These are phyloP conservation scores for Phylloscopus collybita DNA, from an alignment of 2,797 vertebrate species.

Conservation along the genomic window DNA sequence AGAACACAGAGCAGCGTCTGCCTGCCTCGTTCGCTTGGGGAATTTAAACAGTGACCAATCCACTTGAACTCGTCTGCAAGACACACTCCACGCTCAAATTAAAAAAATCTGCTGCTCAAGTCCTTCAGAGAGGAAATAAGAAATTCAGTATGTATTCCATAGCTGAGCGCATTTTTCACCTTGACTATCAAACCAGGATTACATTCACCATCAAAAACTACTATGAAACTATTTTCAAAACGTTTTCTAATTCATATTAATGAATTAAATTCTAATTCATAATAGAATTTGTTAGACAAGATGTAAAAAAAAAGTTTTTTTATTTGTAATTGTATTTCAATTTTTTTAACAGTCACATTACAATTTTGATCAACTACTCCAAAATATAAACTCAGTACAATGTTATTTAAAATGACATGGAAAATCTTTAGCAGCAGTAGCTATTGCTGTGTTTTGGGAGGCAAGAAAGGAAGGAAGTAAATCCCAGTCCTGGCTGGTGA, in stretches of 20 bases:
- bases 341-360: neutral
- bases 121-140: neutral
- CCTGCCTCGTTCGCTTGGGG: neutral
- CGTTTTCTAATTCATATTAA: neutral
- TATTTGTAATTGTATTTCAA: neutral
- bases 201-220: neutral
- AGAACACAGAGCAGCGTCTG: neutral
- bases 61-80: neutral
- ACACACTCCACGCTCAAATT: neutral
- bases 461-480: neutral
- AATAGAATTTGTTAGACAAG: neutral
- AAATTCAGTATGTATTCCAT: neutral
- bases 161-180: neutral
- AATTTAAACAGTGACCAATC: conserved; percentile 2
- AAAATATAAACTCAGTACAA: neutral
- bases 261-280: neutral
- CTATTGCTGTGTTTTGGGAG: neutral
- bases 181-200: neutral
- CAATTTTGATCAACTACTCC: neutral
- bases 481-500: neutral
- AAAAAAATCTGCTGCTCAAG: neutral
- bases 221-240: neutral
- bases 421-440: neutral
- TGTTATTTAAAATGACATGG: neutral
- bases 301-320: neutral